Evolutionary conservation across 2,797 vertebrate genomes (phyloP).

Genomic region (Melanotaenia nigrans): DNA sequence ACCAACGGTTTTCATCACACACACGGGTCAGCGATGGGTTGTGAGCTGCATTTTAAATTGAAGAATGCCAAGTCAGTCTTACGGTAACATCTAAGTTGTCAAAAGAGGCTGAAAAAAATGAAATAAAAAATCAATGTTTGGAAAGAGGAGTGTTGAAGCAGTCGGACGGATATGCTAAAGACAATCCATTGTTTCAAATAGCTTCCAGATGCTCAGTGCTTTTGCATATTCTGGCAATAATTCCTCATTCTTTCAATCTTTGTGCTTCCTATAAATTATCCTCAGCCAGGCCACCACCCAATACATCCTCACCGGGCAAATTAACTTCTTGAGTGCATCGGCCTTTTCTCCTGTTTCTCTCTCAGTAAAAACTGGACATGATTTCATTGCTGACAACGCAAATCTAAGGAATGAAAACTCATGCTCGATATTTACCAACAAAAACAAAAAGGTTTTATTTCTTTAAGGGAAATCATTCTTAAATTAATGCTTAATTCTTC

Average conservation of each 20-base stretch:
- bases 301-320: constrained; percentile 33
- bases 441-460: constrained; percentile 15
- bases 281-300: constrained; percentile 63
- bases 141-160: constrained; percentile 42
- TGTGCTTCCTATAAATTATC: constrained; percentile 47
- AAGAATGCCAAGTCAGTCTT: constrained; percentile 23
- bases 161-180: constrained; percentile 46
- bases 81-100: constrained; percentile 11
- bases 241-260: constrained; percentile 68
- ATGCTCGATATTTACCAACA: constrained; percentile 26
- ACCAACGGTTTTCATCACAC: constrained; percentile 1
- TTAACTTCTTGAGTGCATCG: constrained; percentile 36
- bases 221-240: constrained; percentile 65
- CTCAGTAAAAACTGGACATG: constrained; percentile 31
- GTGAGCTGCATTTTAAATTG: constrained; percentile 20
- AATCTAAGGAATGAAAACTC: not conserved
- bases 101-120: constrained; percentile 3
- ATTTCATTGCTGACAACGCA: not conserved
- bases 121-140: constrained; percentile 15
- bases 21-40: not conserved
- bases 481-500: constrained; percentile 25
- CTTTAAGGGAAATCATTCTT: not conserved
- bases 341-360: constrained; percentile 28
- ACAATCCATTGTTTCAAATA: constrained; percentile 66
- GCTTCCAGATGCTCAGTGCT: constrained; percentile 66